A percentile compares a stretch with the other conserved stretches of the same genome.
Evolutionary conservation across 2,888 invertebrate genomes (phyloP).

Genomic region (Plutella xylostella): DNA sequence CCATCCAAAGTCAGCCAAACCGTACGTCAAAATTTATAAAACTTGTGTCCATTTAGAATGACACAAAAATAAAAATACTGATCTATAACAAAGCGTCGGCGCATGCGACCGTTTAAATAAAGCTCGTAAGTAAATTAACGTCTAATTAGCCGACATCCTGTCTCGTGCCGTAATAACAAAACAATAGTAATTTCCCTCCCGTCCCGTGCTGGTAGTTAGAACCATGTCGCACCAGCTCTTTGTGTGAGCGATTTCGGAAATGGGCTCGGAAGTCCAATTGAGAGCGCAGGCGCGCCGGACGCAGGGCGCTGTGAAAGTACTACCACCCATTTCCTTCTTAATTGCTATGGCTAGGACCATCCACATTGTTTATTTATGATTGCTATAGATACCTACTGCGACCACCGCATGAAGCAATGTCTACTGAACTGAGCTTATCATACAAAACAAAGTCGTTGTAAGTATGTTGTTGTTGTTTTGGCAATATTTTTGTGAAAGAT

Average conservation of each 20-base stretch:
- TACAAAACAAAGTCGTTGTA: no score
- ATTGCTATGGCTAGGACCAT: conserved; percentile 29
- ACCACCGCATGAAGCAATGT: no score
- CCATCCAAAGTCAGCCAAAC: no score
- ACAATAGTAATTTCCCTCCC: conserved; percentile 51
- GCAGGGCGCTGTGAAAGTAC: conserved; percentile 62
- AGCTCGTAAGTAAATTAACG: conserved; percentile 42
- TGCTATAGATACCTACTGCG: no score
- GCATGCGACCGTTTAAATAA: conserved; percentile 1
- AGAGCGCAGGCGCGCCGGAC: conserved; percentile 41
- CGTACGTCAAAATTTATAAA: no score
- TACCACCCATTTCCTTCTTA: conserved; percentile 43
- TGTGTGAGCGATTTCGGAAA: conserved; percentile 59
- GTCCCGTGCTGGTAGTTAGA: conserved; percentile 26
- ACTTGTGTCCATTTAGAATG: no score
- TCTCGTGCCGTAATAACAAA: conserved; percentile 67
- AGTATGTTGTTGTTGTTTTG: no score
- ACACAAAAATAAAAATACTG: no score
- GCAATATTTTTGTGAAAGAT: no score
- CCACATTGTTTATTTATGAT: no score
- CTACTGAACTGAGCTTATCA: no score
- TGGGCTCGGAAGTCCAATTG: conserved; percentile 67
- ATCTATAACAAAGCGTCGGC: no score
- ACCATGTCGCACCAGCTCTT: conserved; percentile 39
- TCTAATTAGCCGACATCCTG: conserved; percentile 64